These are phyloP conservation scores for Arizona elegans DNA, from an alignment of 2,113 vertebrate species.

Conservation along the genomic window DNA sequence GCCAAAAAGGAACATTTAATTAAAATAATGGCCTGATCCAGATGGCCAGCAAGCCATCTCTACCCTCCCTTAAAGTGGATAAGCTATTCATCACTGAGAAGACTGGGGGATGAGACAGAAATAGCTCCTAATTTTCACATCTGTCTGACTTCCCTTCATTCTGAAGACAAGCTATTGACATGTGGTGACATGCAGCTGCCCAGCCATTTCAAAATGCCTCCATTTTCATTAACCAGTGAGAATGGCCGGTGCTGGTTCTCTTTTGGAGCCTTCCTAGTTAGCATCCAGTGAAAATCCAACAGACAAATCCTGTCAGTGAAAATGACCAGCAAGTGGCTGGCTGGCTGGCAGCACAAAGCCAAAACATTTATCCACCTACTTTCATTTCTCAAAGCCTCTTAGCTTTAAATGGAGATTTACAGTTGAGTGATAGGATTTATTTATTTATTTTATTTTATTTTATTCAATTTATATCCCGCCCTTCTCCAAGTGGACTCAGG, in stretches of 20 bases:
- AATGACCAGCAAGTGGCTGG: constrained; percentile 48
- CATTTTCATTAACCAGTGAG: constrained; percentile 32
- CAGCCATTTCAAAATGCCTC: constrained; percentile 29
- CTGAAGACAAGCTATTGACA: neutral
- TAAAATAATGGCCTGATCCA: neutral
- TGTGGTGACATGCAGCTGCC: constrained; percentile 34
- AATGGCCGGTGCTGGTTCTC: constrained; percentile 5
- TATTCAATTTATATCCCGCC: too few species aligned
- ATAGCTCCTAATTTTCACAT: constrained; percentile 1
- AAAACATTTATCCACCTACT: constrained; percentile 48
- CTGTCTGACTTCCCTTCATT: constrained; percentile 1
- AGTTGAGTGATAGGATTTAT: constrained; percentile 13
- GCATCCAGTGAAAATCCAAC: constrained; percentile 38
- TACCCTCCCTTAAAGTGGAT: neutral
- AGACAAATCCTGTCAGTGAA: neutral
- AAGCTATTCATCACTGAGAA: neutral
- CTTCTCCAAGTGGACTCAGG: too few species aligned
- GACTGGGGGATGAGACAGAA: neutral
- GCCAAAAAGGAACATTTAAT: neutral
- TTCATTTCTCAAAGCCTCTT: constrained; percentile 26
- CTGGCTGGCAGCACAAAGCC: constrained; percentile 32
- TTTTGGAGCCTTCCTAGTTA: constrained; percentile 26
- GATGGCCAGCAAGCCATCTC: neutral
- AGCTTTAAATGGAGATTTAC: constrained; percentile 28
- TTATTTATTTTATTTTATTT: too few species aligned